Percentiles rank a stretch among this genome's conserved stretches.
phyloP scores from a whole-genome alignment of 1,140 invertebrate species.

The Hypothenemus hampei region DNA sequence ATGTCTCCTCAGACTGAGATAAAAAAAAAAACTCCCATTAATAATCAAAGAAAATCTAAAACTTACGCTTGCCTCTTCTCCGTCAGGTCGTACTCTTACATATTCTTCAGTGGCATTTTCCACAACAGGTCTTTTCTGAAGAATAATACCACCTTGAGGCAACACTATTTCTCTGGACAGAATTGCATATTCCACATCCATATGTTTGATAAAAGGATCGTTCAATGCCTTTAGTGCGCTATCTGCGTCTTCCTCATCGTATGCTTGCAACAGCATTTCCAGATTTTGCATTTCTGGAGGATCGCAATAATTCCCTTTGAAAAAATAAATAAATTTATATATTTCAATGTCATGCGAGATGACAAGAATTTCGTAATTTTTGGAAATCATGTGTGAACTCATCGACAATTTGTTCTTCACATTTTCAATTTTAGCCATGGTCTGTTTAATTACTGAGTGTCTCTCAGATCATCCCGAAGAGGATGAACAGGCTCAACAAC shows the following conservation, averaged over 20 bases:
- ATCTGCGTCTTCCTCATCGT: conserved; percentile 86
- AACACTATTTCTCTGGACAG: conserved; percentile 72
- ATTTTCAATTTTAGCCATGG: conserved; percentile 3
- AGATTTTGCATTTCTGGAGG: conserved; percentile 73
- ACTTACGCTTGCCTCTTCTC: conserved; percentile 13
- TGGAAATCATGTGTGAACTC: conserved; percentile 4
- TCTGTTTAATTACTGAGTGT: conserved; percentile 10
- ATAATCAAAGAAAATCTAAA: no score
- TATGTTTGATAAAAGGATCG: conserved; percentile 85
- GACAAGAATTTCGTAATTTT: neutral
- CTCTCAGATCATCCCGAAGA: neutral
- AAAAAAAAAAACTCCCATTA: no score
- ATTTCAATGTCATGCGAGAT: neutral
- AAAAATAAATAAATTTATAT: conserved; percentile 45
- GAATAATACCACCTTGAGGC: conserved; percentile 48
- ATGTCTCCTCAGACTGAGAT: no score
- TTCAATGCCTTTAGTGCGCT: conserved; percentile 67
- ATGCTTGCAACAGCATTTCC: conserved; percentile 78
- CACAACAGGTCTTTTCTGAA: conserved; percentile 19
- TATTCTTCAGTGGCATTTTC: conserved; percentile 25
- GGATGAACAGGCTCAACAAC: neutral
- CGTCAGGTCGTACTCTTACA: conserved; percentile 15
- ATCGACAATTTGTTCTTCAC: conserved; percentile 6
- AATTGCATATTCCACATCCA: conserved; percentile 90
- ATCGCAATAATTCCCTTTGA: conserved; percentile 73